Evolutionary conservation across 1,140 invertebrate genomes (phyloP).

Genomic region (Campoletis sonorensis): DNA sequence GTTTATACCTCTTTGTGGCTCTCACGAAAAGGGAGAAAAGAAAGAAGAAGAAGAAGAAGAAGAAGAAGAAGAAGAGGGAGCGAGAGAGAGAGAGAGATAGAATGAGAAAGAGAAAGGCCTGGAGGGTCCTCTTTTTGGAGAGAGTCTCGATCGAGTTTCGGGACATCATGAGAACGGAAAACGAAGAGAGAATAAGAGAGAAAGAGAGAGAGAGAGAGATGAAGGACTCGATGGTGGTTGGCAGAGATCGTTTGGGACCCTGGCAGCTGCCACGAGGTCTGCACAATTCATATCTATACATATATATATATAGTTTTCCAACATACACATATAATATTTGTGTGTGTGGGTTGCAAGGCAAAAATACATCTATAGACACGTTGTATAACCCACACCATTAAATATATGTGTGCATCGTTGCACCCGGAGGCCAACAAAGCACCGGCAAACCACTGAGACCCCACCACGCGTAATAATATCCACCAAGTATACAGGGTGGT

Average conservation of each 20-base stretch:
- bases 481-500: background rate
- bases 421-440: slow-evolving; percentile 68
- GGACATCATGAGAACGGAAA: slow-evolving; percentile 23
- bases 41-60: background rate
- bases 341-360: too few species aligned
- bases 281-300: background rate
- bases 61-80: background rate
- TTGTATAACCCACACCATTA: slow-evolving; percentile 67
- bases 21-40: background rate
- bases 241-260: slow-evolving; percentile 72
- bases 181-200: slow-evolving; percentile 25
- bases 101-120: slow-evolving; percentile 7
- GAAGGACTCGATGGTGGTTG: slow-evolving; percentile 42
- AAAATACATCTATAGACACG: background rate
- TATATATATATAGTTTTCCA: background rate
- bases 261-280: slow-evolving; percentile 44
- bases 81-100: background rate
- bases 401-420: slow-evolving; percentile 64
- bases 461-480: background rate
- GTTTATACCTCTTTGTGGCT: slow-evolving; percentile 17
- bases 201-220: slow-evolving; percentile 5
- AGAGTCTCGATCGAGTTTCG: slow-evolving; percentile 25
- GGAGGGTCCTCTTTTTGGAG: background rate
- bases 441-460: slow-evolving; percentile 43
- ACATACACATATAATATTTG: too few species aligned